Conservation (phyloP, 2,797 vertebrate genomes). For the Austrolebias charrua region DNA sequence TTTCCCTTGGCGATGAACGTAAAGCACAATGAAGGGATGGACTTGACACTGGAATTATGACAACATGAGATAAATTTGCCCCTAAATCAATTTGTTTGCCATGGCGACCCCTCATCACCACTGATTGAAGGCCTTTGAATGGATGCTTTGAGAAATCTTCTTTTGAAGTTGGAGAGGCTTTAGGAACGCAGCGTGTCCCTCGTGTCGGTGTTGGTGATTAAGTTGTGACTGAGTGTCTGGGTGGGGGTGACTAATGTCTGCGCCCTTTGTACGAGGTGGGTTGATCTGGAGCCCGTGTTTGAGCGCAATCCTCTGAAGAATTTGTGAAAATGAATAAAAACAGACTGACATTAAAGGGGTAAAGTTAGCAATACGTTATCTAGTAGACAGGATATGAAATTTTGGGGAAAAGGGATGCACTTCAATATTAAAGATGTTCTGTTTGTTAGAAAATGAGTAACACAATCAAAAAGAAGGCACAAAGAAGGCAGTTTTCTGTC, state of each 20-base stretch:
- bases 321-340: neutral
- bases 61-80: conserved; percentile 49
- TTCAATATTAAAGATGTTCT: too few relatives aligned
- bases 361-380: neutral
- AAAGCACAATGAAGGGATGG: conserved; percentile 27
- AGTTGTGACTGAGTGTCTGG: conserved; percentile 51
- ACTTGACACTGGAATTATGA: conserved; percentile 58
- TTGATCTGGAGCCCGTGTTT: conserved; percentile 25
- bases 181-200: conserved; percentile 51
- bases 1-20: conserved; percentile 35
- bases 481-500: too few relatives aligned
- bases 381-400: neutral
- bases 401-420: too few relatives aligned
- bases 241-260: conserved; percentile 43
- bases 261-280: conserved; percentile 57
- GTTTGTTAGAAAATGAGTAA: too few relatives aligned
- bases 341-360: too few relatives aligned
- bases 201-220: conserved; percentile 64
- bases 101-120: conserved; percentile 23
- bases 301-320: conserved; percentile 1
- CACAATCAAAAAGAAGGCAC: too few relatives aligned
- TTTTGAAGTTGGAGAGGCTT: conserved; percentile 65
- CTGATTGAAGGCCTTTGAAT: conserved; percentile 55
- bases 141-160: conserved; percentile 56
- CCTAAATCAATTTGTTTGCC: conserved; percentile 51